phyloP scores from a whole-genome alignment of 2,797 vertebrate genomes.

The Fistularia commersonii region DNA sequence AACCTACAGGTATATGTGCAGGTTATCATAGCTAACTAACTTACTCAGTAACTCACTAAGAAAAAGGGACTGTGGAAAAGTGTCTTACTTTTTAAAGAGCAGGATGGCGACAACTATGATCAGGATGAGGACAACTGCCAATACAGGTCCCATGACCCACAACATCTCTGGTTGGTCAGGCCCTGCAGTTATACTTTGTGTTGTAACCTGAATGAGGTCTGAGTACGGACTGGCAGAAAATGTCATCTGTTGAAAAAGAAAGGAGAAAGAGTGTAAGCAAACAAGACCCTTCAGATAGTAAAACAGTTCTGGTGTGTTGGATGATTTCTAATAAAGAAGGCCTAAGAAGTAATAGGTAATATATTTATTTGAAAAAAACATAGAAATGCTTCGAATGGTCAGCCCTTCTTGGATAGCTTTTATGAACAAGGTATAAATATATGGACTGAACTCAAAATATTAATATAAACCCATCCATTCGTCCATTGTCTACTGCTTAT shows the following conservation, averaged over 20 bases:
- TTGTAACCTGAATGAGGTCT: constrained; percentile 81
- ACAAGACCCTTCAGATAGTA: constrained; percentile 4
- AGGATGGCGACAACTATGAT: constrained; percentile 97
- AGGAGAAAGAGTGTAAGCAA: constrained; percentile 6
- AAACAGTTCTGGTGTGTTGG: constrained; percentile 6
- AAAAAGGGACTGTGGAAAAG: no score
- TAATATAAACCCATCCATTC: no score
- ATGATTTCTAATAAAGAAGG: no score
- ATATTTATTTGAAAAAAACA: no score
- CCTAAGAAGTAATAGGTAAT: no score
- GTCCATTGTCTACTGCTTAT: no score
- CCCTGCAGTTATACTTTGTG: constrained; percentile 60
- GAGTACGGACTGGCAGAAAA: constrained; percentile 96
- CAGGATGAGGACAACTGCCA: constrained; percentile 95
- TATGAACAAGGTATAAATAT: no score
- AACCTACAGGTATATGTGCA: constrained; percentile 43
- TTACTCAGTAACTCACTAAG: no score
- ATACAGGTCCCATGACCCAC: constrained; percentile 96
- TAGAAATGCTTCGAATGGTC: no score
- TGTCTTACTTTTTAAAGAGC: constrained; percentile 93
- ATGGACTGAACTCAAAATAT: no score
- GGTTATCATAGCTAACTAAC: no score
- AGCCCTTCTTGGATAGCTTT: no score
- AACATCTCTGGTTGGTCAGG: constrained; percentile 94
- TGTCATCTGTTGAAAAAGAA: constrained; percentile 77